Base-by-base conservation (phyloP, 2,888 invertebrate genomes). In the Trichacis sp. region DNA sequence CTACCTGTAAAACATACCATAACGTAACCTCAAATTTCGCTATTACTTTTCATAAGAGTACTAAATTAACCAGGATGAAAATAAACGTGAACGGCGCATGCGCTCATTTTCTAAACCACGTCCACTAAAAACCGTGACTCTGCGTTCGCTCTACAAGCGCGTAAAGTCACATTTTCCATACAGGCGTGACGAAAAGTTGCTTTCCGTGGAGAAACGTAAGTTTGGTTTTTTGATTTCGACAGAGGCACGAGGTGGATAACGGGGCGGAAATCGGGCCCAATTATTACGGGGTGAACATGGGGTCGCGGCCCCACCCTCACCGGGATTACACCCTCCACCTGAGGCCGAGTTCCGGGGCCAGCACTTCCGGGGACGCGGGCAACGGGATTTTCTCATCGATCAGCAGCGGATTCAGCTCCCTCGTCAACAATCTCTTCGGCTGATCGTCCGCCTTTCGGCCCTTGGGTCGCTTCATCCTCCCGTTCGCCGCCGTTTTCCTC, bases 381-480 rank as follows among this genome's bases (percentile, higher is more conserved):
- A 83, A 85, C 63, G 91, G 93, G 29, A 89, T 94, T 72, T 88
- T 94, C 77, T 89, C 93, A 15, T 91, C 93, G 38, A 88, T 94
- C 74, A 90, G 91, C 74, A 93, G 88, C 78, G 92, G 94, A 14
- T 89, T 94, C 76, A 93, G 91, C 78, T 93, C 88, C 78, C 86
- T 94, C 73, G 91, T 94, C 70, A 91, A 88, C 65, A 93, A 91
- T 79, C 89, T 93, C 77, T 93, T 94, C 76, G 92, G 92, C 78
- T 92, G 87, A 83, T 78, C 74, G 45, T 71, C 53, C 60, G 73
- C 70, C 64, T 57, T 66, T 58, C 74, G 69, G 65, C 67, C 71
- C n/a, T 54, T 64, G 19, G 57, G 70, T 57, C 69, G 70, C 53
- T 60, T 72, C 47, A 55, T 71, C 19, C 64, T 70, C 42, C 59